Evolutionary conservation across 2,888 invertebrate genomes (phyloP).

Genomic region (Crematogaster levior): DNA sequence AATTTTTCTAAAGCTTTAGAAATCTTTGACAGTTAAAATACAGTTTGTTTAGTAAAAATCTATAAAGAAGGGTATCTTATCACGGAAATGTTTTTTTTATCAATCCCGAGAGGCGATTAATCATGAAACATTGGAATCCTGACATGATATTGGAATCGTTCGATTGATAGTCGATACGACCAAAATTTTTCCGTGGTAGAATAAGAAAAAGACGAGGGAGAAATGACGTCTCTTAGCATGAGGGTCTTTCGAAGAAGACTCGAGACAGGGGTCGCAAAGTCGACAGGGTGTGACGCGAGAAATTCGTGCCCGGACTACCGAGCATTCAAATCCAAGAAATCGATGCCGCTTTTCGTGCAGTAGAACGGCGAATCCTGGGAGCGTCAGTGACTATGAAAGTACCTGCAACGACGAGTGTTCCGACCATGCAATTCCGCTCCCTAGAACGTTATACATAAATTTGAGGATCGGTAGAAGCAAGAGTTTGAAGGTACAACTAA

Average conservation of each 20-base stretch:
- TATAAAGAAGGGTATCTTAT: background rate
- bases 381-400: conserved; percentile 28
- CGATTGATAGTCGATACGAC: conserved; percentile 41
- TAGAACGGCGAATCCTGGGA: conserved; percentile 37
- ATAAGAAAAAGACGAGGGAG: conserved; percentile 10
- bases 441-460: conserved; percentile 20
- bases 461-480: conserved; percentile 3
- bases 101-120: conserved; percentile 59
- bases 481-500: background rate
- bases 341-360: conserved; percentile 66
- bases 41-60: background rate
- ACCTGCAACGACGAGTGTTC: conserved; percentile 3
- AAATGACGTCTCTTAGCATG: conserved; percentile 26
- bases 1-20: background rate
- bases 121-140: conserved; percentile 28
- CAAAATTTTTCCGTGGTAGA: conserved; percentile 32
- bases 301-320: conserved; percentile 75
- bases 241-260: conserved; percentile 46
- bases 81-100: background rate
- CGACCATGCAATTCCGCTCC: conserved; percentile 20
- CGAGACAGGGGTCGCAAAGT: conserved; percentile 55
- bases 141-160: background rate
- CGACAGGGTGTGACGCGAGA: conserved; percentile 74
- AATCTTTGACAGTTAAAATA: background rate
- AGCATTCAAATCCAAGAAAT: conserved; percentile 77